Conservation (phyloP, 2,113 vertebrate genomes). For the Sterrhoptilus dennistouni region DNA sequence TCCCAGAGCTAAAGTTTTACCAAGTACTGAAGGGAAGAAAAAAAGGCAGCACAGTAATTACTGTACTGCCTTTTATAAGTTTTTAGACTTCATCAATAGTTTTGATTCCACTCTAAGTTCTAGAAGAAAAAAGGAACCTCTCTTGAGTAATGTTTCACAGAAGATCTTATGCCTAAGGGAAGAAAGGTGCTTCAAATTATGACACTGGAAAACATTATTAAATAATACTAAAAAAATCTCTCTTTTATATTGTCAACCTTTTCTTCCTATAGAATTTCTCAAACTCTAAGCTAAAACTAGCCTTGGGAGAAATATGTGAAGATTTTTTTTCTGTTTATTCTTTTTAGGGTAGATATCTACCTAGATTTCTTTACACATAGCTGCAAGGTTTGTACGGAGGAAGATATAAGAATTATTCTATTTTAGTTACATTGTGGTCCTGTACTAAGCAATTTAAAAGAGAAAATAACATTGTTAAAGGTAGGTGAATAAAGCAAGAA, state of each 20-base stretch:
- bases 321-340: neutral
- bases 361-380: neutral
- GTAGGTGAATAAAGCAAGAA: neutral
- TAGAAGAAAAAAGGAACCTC: neutral
- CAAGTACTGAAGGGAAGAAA: neutral
- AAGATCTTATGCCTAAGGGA: neutral
- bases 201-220: neutral
- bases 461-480: slow-evolving; percentile 8
- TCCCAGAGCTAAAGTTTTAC: neutral
- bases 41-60: neutral
- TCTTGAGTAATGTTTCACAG: neutral
- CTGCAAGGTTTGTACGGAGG: neutral
- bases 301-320: neutral
- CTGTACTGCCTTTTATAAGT: neutral
- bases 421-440: neutral
- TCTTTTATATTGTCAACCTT: neutral
- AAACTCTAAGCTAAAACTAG: neutral
- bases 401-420: slow-evolving; percentile 2
- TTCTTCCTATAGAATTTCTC: neutral
- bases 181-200: neutral
- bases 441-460: neutral
- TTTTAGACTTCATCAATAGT: neutral
- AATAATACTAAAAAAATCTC: neutral
- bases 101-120: neutral
- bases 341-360: neutral